phyloP scores from a whole-genome alignment of 1,140 invertebrate genomes.

The Glomeris maerens region DNA sequence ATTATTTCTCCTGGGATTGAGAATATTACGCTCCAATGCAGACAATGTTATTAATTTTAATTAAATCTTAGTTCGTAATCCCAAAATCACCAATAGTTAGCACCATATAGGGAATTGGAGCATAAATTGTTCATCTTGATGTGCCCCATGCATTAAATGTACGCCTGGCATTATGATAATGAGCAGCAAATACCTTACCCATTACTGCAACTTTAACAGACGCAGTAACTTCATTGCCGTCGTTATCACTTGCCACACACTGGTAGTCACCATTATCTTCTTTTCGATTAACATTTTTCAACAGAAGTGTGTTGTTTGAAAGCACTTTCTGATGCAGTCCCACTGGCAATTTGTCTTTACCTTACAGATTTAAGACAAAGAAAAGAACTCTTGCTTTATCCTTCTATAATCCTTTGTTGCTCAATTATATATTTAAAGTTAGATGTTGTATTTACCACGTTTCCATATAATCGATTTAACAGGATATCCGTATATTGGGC shows the following conservation, averaged over 20 bases:
- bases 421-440: neutral
- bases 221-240: conserved; percentile 33
- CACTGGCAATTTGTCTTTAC: conserved; percentile 19
- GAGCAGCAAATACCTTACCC: conserved; percentile 24
- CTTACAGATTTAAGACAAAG: neutral
- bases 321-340: conserved; percentile 32
- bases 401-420: neutral
- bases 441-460: conserved; percentile 39
- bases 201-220: conserved; percentile 34
- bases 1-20: no score
- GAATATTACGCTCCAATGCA: no score
- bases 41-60: no score
- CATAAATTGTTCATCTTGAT: no score
- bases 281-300: conserved; percentile 36
- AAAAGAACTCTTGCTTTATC: no score
- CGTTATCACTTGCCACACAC: conserved; percentile 34
- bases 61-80: no score
- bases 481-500: conserved; percentile 86
- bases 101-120: no score
- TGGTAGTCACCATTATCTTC: conserved; percentile 37
- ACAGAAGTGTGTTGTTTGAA: conserved; percentile 54
- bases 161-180: no score
- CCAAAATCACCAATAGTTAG: no score
- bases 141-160: no score
- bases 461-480: conserved; percentile 89